Conservation (phyloP, 2,113 vertebrate genomes). For the Agelaius phoeniceus region DNA sequence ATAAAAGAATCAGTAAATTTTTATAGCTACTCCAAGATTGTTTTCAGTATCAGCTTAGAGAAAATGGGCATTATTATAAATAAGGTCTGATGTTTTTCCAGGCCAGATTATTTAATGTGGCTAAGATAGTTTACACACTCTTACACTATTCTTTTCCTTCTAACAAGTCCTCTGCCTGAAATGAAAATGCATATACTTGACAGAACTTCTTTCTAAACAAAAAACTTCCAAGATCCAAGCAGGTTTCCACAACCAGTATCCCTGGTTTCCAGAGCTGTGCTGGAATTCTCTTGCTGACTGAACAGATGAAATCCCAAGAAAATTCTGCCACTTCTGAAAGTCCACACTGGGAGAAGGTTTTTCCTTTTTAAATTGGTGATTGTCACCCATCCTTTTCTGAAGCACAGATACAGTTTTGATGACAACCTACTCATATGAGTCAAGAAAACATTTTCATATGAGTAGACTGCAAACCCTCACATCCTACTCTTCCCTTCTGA, state of each 20-base stretch:
- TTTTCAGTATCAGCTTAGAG: not conserved
- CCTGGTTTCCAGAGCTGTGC: not conserved
- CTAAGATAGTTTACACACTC: not conserved
- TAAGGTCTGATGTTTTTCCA: not conserved
- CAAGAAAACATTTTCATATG: not conserved
- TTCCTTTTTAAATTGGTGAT: not conserved
- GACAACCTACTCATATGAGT: slow-evolving; percentile 20
- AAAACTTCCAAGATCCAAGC: not conserved
- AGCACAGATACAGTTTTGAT: not conserved
- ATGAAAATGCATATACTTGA: not conserved
- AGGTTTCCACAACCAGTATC: not conserved
- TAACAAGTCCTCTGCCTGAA: not conserved
- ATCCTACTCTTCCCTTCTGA: not conserved
- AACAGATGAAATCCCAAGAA: not conserved
- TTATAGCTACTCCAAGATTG: not conserved
- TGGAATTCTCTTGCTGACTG: not conserved
- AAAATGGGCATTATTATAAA: not conserved
- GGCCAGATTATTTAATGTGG: not conserved
- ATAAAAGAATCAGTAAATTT: not conserved
- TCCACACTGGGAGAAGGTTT: not conserved
- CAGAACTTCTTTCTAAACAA: not conserved
- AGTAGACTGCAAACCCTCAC: not conserved
- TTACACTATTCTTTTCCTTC: not conserved
- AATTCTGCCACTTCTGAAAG: not conserved
- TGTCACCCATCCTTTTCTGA: not conserved